Evolutionary conservation across 2,113 vertebrate species (phyloP), one percentile per base, ranked within the genome.

Genomic region (Python bivittatus): DNA sequence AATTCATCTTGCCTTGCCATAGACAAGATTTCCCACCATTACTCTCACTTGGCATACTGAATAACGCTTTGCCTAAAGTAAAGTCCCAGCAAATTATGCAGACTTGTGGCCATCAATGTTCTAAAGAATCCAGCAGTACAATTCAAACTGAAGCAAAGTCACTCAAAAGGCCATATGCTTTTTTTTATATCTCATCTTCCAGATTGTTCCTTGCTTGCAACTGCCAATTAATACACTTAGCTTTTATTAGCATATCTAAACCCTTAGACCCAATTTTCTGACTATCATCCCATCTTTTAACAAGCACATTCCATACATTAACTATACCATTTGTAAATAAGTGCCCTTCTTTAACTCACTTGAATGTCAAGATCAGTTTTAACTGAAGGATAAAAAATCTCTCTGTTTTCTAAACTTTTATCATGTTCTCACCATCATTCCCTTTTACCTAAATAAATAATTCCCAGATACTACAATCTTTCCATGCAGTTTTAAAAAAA

Each of bases 131-230:
- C 7, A 93, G 90, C 3, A 91, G 42, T 27, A 52, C 84, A 86
- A 88, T 57, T 42, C 88, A 94, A 92, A 92, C 44, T 56, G 52
- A 22, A 38, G 48, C 93, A 57, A 0, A 0, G 27, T 83, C 42
- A 44, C 22, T 92, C 92, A 38, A 92, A 92, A 88, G 64, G 3
- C 12, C 48, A 90, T 88, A 95, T 90, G 60, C 88, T 17, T 23
- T 91, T 83, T 52, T 0, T 0, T 85, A 95, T 64, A 91, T 38
- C 90, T 42, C 1, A 7, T 68, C 94, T 91, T 29, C 94, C 89
- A 94, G 56, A 13, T n/a, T 86, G 12, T 86, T 94, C 79, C 84
- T 92, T 95, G 86, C 89, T 93, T 83, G 61, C 48, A 57, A 33
- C 22, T 27, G 20, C 6, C 23, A 84, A 1, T 57, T 57, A 42